Evolutionary conservation across 2,113 vertebrate genomes (phyloP).

Genomic region (Astur gentilis): DNA sequence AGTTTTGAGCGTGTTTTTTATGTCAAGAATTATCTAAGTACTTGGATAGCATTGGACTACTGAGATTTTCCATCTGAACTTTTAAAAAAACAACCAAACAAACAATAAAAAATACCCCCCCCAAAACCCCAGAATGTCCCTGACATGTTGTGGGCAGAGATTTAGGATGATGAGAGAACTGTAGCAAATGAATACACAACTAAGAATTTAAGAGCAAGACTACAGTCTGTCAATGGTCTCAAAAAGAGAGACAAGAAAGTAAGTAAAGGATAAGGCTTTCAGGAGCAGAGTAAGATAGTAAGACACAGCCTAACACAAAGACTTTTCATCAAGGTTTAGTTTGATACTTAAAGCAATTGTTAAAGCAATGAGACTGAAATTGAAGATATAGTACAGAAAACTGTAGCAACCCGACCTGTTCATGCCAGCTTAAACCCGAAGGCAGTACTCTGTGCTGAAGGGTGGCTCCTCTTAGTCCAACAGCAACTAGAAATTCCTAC

Average conservation of each 20-base stretch:
- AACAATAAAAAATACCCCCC: background rate
- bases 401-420: constrained; percentile 80
- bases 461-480: constrained; percentile 90
- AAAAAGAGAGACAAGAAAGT: background rate
- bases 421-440: constrained; percentile 89
- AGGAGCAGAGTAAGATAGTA: background rate
- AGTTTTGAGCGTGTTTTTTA: background rate
- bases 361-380: background rate
- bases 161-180: background rate
- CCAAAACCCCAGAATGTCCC: background rate
- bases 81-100: background rate
- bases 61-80: background rate
- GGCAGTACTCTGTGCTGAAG: constrained; percentile 89
- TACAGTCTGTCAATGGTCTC: background rate
- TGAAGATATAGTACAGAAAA: background rate
- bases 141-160: background rate
- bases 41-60: background rate
- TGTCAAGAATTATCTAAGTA: background rate
- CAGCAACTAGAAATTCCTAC: constrained; percentile 91
- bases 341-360: background rate
- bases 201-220: background rate
- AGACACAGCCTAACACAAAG: background rate
- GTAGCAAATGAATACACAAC: background rate
- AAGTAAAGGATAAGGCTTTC: background rate
- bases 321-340: background rate